Conservation (phyloP, 2,888 invertebrate species). For the Nebria salina region DNA sequence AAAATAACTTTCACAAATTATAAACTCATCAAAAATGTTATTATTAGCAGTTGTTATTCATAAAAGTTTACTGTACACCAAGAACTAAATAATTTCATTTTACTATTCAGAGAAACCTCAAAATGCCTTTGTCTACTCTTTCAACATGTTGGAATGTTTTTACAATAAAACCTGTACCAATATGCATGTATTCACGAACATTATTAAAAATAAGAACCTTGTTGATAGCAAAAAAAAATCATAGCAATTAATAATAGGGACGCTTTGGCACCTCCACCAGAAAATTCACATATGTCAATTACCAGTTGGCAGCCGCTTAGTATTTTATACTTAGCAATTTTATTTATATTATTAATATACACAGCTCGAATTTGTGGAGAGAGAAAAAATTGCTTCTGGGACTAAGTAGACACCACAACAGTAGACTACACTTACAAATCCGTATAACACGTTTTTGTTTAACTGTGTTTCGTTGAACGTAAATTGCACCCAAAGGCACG, state of each 20-base stretch:
- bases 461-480: background rate
- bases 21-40: too few species aligned
- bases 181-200: too few species aligned
- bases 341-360: background rate
- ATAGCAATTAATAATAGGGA: background rate
- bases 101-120: too few species aligned
- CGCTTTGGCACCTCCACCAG: background rate
- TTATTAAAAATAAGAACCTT: slow-evolving; percentile 4
- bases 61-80: too few species aligned
- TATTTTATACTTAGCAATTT: background rate
- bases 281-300: background rate
- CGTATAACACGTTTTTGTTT: background rate
- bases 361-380: background rate
- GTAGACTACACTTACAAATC: background rate
- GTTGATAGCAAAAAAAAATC: slow-evolving; percentile 10
- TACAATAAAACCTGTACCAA: too few species aligned
- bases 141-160: too few species aligned
- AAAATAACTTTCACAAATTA: too few species aligned
- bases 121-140: too few species aligned
- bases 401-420: background rate
- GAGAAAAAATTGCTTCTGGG: background rate
- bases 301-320: background rate
- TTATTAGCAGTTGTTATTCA: too few species aligned
- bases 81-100: too few species aligned
- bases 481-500: background rate